phyloP scores from a whole-genome alignment of 2,797 vertebrate genomes.

The Pagetopsis macropterus region DNA sequence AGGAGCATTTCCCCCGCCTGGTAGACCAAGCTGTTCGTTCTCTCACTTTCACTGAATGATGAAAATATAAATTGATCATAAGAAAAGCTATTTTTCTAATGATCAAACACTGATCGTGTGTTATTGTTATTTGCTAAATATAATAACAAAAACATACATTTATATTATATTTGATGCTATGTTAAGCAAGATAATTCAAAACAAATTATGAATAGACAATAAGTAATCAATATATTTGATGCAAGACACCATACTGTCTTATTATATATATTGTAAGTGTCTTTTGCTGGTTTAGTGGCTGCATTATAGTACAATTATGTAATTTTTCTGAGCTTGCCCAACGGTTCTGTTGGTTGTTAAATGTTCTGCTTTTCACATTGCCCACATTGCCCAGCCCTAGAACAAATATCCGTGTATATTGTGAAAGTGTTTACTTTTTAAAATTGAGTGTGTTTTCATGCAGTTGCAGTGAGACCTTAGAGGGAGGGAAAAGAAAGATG shows the following conservation, averaged over 20 bases:
- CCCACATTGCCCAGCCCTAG: no score
- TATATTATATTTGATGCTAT: slow-evolving; percentile 32
- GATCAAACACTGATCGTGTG: slow-evolving; percentile 4
- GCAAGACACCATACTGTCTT: no score
- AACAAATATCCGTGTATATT: slow-evolving; percentile 8
- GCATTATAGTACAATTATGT: no score
- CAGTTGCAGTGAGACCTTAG: slow-evolving; percentile 24
- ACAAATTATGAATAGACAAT: no score
- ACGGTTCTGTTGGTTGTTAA: no score
- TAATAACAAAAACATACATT: not conserved
- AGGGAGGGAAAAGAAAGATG: slow-evolving; percentile 38
- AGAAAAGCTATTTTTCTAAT: not conserved
- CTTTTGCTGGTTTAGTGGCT: no score
- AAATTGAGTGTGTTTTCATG: slow-evolving; percentile 1
- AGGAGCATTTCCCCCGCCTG: slow-evolving; percentile 23
- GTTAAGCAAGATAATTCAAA: slow-evolving; percentile 12
- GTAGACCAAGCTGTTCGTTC: slow-evolving; percentile 18
- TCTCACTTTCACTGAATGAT: slow-evolving; percentile 20
- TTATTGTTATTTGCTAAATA: not conserved
- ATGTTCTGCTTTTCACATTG: no score
- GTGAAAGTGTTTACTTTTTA: not conserved
- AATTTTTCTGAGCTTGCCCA: no score
- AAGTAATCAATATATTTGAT: no score
- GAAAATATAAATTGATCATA: not conserved
- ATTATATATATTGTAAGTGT: no score